phyloP scores from a whole-genome alignment of 2,797 vertebrate species.

The Hoplostethus mediterraneus region DNA sequence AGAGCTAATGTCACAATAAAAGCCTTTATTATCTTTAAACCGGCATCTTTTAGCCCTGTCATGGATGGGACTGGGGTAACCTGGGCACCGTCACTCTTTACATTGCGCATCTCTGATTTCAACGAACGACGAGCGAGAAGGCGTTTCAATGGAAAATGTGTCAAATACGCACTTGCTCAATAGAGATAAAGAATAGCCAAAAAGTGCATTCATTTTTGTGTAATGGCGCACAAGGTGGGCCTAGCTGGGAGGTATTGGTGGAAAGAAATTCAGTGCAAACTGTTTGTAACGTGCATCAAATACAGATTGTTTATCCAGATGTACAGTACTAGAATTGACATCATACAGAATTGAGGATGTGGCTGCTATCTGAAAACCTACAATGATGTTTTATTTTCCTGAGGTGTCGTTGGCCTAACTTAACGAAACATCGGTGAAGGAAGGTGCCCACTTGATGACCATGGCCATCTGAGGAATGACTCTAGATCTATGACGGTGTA shows the following conservation, averaged over 20 bases:
- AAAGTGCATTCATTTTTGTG: conserved; percentile 8
- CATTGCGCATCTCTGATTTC: conserved; percentile 37
- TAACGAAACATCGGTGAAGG: too few relatives aligned
- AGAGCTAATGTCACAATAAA: conserved; percentile 75
- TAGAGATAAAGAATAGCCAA: neutral
- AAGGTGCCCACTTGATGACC: too few relatives aligned
- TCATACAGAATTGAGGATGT: neutral
- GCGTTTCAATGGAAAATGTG: conserved; percentile 7
- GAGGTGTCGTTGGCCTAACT: too few relatives aligned
- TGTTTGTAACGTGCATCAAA: conserved; percentile 10
- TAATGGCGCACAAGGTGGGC: neutral
- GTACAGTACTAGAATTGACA: conserved; percentile 4
- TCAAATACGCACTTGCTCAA: neutral
- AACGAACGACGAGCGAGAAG: conserved; percentile 21
- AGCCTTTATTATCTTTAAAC: conserved; percentile 78
- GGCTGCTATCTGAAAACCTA: too few relatives aligned
- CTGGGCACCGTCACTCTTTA: too few relatives aligned
- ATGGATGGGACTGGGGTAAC: conserved; percentile 57
- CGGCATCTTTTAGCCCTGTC: conserved; percentile 76
- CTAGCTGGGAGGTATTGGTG: neutral
- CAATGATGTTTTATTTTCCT: too few relatives aligned
- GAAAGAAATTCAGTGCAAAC: neutral
- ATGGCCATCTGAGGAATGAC: too few relatives aligned
- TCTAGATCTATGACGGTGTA: too few relatives aligned
- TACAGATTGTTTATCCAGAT: neutral